Evolutionary conservation across 2,113 vertebrate genomes (phyloP).

Genomic region (Antennarius striatus): DNA sequence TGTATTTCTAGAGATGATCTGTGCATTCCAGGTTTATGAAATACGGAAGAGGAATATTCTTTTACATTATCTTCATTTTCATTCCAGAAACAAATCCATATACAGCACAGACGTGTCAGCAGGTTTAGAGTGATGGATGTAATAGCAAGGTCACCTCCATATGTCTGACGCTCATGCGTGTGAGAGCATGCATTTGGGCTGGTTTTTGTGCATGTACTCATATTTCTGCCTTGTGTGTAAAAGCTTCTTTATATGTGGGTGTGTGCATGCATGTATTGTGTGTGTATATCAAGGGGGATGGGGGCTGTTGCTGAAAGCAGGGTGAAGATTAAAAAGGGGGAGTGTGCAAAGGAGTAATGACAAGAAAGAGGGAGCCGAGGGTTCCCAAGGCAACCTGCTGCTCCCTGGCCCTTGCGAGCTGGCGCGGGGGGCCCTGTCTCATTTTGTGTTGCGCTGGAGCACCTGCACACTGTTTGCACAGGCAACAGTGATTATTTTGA

Average conservation of each 20-base stretch:
- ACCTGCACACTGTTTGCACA: conserved; percentile 78
- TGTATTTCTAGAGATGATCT: background rate
- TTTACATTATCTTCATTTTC: conserved; percentile 25
- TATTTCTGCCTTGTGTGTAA: conserved; percentile 34
- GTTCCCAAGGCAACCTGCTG: conserved; percentile 82
- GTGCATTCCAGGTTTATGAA: background rate
- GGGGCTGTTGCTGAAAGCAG: conserved; percentile 61
- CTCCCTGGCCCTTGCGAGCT: conserved; percentile 65
- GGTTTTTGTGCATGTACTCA: background rate
- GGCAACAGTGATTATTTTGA: conserved; percentile 77
- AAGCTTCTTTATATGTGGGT: conserved; percentile 37
- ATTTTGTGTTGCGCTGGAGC: conserved; percentile 65
- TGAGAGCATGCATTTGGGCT: conserved; percentile 6
- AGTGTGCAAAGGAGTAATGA: conserved; percentile 55
- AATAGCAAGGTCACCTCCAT: conserved; percentile 48
- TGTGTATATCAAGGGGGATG: conserved; percentile 56
- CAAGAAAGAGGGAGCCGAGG: conserved; percentile 67
- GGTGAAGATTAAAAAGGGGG: conserved; percentile 66
- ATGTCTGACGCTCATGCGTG: conserved; percentile 20
- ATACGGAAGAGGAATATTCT: conserved; percentile 6
- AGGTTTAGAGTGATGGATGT: conserved; percentile 49
- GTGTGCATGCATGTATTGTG: conserved; percentile 54
- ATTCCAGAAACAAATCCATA: conserved; percentile 39
- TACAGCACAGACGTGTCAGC: background rate
- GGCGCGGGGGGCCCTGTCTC: conserved; percentile 65